Conservation (phyloP, 2,113 vertebrate species). For the Oryzias melastigma region DNA sequence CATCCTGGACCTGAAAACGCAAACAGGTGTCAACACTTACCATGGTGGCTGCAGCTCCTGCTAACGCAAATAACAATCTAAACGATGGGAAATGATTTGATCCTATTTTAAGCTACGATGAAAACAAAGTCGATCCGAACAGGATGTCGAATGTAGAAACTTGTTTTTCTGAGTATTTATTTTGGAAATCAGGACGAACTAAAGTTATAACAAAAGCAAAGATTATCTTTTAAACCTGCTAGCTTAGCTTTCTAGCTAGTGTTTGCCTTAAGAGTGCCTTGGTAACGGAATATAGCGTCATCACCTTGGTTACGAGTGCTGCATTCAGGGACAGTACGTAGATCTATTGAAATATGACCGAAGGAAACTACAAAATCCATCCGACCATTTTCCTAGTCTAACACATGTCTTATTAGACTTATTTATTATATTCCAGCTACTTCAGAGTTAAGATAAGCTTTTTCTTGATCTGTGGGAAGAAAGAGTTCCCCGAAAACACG, state of each 20-base stretch:
- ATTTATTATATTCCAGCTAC: too few relatives aligned
- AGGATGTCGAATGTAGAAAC: neutral
- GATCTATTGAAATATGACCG: neutral
- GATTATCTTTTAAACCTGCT: slow-evolving; percentile 50
- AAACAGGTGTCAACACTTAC: slow-evolving; percentile 53
- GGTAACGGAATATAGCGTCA: slow-evolving; percentile 70
- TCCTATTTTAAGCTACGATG: slow-evolving; percentile 16
- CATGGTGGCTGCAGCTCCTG: slow-evolving; percentile 59
- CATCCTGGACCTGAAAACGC: slow-evolving; percentile 7
- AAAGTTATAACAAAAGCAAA: slow-evolving; percentile 33
- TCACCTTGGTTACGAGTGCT: slow-evolving; percentile 67
- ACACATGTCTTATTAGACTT: too few relatives aligned
- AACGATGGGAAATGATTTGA: slow-evolving; percentile 15
- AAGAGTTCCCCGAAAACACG: too few relatives aligned
- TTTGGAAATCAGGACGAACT: neutral
- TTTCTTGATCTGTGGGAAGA: too few relatives aligned
- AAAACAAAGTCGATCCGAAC: neutral
- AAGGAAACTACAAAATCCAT: too few relatives aligned
- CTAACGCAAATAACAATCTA: slow-evolving; percentile 16
- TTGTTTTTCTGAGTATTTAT: neutral
- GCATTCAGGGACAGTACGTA: slow-evolving; percentile 51
- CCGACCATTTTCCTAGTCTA: too few relatives aligned
- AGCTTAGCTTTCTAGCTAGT: slow-evolving; percentile 54
- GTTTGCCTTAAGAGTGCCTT: slow-evolving; percentile 59
- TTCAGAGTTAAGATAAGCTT: too few relatives aligned